phyloP scores from a whole-genome alignment of 2,888 invertebrate species.

The Mamestra brassicae region DNA sequence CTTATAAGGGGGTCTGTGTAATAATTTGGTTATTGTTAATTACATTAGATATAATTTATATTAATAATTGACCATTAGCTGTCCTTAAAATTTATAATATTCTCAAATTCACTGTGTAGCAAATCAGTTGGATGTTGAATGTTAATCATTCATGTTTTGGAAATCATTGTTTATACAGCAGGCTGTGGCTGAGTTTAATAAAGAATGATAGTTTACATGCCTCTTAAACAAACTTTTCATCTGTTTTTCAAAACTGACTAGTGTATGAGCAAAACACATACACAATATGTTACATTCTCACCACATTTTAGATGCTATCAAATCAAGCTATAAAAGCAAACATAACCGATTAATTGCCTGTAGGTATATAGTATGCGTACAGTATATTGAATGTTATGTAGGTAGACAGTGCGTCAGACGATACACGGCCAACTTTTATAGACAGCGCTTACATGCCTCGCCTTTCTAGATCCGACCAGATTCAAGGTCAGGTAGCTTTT shows the following conservation, averaged over 20 bases:
- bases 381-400: constrained; percentile 35
- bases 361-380: constrained; percentile 25
- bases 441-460: constrained; percentile 31
- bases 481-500: constrained; percentile 69
- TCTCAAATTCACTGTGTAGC: background rate
- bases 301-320: constrained; percentile 31
- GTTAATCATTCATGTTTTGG: constrained; percentile 4
- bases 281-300: constrained; percentile 4
- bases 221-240: constrained; percentile 38
- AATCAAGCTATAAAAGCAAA: constrained; percentile 17
- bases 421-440: constrained; percentile 54
- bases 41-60: background rate
- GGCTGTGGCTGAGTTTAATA: background rate
- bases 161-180: background rate
- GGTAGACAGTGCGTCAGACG: constrained; percentile 56
- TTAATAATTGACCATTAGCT: background rate
- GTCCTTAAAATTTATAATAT: background rate
- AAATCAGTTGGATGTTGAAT: constrained; percentile 9
- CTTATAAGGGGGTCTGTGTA: too few relatives aligned
- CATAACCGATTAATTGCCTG: constrained; percentile 24
- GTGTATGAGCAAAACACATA: background rate
- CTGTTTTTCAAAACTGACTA: constrained; percentile 1
- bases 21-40: background rate
- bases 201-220: constrained; percentile 10
- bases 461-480: constrained; percentile 62